Evolutionary conservation across 1,140 invertebrate species (phyloP).

Genomic region (Drosophila malerkotliana): DNA sequence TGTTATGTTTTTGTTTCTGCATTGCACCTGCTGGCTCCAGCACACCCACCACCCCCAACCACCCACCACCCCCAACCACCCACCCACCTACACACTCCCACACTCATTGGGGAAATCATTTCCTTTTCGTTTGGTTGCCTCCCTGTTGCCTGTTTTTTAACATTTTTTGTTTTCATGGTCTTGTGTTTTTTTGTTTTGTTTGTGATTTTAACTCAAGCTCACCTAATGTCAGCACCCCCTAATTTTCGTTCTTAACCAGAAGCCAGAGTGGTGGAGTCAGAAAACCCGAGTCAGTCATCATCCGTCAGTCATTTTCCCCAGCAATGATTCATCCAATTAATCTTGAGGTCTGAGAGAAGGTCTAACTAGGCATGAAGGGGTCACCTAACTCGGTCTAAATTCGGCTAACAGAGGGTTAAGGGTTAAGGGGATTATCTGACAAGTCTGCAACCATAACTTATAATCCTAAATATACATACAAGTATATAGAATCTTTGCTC

Average conservation of each 20-base stretch:
- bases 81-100: neutral
- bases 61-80: neutral
- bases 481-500: neutral
- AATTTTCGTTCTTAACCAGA: conserved; percentile 27
- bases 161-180: conserved; percentile 45
- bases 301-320: conserved; percentile 45
- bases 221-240: conserved; percentile 66
- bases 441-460: neutral
- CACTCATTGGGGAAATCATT: conserved; percentile 6
- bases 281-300: conserved; percentile 22
- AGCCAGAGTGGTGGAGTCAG: neutral
- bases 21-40: conserved; percentile 42
- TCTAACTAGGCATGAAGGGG: conserved; percentile 61
- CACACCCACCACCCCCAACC: neutral
- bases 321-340: conserved; percentile 58
- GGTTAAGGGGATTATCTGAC: conserved; percentile 14
- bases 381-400: conserved; percentile 30
- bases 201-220: conserved; percentile 65
- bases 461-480: neutral
- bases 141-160: conserved; percentile 42
- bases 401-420: conserved; percentile 44
- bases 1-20: conserved; percentile 36
- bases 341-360: conserved; percentile 52
- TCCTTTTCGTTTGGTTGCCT: conserved; percentile 51
- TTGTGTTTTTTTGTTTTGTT: conserved; percentile 44